Evolutionary conservation across 1,140 invertebrate genomes (phyloP), one percentile per base, ranked within the genome.

Genomic region (Aricia agestis): DNA sequence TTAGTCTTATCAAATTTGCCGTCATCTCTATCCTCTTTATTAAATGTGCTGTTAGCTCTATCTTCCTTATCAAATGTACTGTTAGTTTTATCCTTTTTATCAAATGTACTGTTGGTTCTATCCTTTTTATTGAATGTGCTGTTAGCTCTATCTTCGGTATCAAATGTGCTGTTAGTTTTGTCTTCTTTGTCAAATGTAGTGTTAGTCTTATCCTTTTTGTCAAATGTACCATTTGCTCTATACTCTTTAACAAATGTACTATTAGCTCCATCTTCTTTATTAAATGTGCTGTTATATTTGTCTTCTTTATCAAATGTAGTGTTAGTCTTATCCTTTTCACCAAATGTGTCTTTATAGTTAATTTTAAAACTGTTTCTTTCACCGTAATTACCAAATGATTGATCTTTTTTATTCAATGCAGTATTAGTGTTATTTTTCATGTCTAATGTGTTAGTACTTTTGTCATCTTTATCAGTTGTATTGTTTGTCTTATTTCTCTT

Each of bases 221-320:
- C 7, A 7, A 10, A 45, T 70, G 71, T 57, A 58, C 61, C 41
- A 18, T 57, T 70, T 25, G 45, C 6, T 7, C 11, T 42, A 42
- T 42, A 1, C 1, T 42, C 42, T 70, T 76, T 74, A 13, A 75
- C 70, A 74, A 71, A 73, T 32, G 69, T 76, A 52, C 25, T 58
- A 72, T 75, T 71, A 32, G 69, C 6, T 31, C 69, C 36, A 1
- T 75, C 58, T 19, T 69, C 66, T 68, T 59, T 72, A 67, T 52
- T 52, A 66, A 61, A 42, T 13, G 41, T 42, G 11, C 7, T 42
- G 41, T 42, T 42, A 42, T 1, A 2, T 11, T 42, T 42, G 1
- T 7, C 5, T 69, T 9, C 41, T 6, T 42, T 42, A 11, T 42
- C 41, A 42, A 42, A 42, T 9, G 41, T 11, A 42, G 41, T 42